Evolutionary conservation across 1,140 invertebrate genomes (phyloP).

Genomic region (Zaprionus ghesquierei): DNA sequence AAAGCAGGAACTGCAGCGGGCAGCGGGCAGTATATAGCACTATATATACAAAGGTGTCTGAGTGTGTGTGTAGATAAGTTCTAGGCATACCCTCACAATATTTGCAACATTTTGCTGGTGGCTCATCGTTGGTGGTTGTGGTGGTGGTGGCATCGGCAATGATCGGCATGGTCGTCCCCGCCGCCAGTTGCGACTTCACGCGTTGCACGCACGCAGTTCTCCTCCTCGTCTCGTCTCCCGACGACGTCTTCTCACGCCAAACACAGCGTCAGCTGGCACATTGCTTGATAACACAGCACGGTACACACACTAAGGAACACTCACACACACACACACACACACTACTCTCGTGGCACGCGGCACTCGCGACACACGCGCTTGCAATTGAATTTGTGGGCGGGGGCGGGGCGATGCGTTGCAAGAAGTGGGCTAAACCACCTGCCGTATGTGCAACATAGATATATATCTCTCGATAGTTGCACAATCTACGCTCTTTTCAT

Average conservation of each 20-base stretch:
- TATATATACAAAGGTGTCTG: not conserved
- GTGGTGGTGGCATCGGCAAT: constrained; percentile 77
- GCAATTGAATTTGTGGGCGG: constrained; percentile 11
- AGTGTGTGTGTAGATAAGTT: constrained; percentile 47
- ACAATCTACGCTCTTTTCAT: not conserved
- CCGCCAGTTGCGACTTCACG: constrained; percentile 29
- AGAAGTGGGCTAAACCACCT: constrained; percentile 27
- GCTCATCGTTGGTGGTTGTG: constrained; percentile 72
- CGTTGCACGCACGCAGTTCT: constrained; percentile 1
- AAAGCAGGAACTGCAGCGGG: not conserved
- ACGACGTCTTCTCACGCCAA: constrained; percentile 1
- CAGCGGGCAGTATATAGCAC: not conserved
- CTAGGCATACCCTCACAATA: constrained; percentile 82
- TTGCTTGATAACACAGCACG: constrained; percentile 15
- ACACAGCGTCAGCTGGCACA: constrained; percentile 36
- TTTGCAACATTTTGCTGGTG: constrained; percentile 83
- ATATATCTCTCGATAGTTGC: not conserved
- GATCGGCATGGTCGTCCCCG: constrained; percentile 79
- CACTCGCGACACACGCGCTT: constrained; percentile 11
- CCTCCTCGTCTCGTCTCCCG: constrained; percentile 10
- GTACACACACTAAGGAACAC: not conserved
- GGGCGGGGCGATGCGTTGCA: not conserved
- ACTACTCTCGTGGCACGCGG: not conserved
- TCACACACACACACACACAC: constrained; percentile 1
- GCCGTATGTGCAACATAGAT: constrained; percentile 1